Percentiles rank a stretch among this genome's conserved stretches.
Evolutionary conservation across 2,797 vertebrate species (phyloP).

Genomic region (Gobio occitaniae): DNA sequence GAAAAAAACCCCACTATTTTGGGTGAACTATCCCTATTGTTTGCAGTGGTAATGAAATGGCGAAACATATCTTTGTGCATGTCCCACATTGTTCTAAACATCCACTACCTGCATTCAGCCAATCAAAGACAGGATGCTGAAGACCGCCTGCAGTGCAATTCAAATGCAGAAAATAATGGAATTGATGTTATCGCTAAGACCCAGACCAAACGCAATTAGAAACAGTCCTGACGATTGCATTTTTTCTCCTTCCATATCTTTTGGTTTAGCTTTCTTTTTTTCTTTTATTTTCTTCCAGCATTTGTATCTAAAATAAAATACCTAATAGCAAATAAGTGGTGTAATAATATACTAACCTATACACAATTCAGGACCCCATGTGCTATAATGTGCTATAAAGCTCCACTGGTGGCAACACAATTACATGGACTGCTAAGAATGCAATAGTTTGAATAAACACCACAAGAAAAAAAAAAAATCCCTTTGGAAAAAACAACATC

Average conservation of each 20-base stretch:
- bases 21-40: neutral
- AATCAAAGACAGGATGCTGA: constrained; percentile 22
- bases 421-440: neutral
- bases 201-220: constrained; percentile 38
- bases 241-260: constrained; percentile 6
- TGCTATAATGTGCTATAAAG: neutral
- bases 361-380: constrained; percentile 17
- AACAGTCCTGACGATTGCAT: constrained; percentile 13
- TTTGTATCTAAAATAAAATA: constrained; percentile 4
- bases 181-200: constrained; percentile 31
- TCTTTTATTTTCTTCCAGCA: neutral
- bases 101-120: neutral
- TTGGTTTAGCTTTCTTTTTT: neutral
- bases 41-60: neutral
- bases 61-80: neutral
- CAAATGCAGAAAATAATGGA: constrained; percentile 48
- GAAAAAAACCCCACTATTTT: neutral
- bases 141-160: constrained; percentile 1
- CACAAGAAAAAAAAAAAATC: neutral
- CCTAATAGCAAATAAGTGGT: neutral
- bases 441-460: constrained; percentile 24
- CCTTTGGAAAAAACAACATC: neutral
- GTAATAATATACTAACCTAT: constrained; percentile 1
- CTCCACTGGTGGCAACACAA: constrained; percentile 36
- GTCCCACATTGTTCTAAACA: neutral